A percentile compares a stretch with the other conserved stretches of the same genome.
phyloP scores from a whole-genome alignment of 2,797 vertebrate species.

The Melanotaenia maccullochi region DNA sequence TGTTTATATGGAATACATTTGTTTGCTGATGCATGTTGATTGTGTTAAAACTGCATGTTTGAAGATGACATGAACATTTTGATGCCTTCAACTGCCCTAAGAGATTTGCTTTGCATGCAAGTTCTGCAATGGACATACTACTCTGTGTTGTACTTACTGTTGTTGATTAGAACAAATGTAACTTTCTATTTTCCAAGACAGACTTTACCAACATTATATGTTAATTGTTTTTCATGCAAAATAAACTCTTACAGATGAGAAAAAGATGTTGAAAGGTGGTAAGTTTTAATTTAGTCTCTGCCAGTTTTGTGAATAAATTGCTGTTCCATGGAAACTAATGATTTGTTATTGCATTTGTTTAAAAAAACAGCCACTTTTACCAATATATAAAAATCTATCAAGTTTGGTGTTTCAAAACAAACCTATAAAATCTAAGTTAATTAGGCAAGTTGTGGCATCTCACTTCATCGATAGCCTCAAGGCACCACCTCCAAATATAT shows the following conservation, averaged over 20 bases:
- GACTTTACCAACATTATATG: constrained; percentile 58
- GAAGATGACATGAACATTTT: constrained; percentile 39
- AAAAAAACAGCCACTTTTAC: background rate
- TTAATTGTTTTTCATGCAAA: constrained; percentile 68
- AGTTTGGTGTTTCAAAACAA: background rate
- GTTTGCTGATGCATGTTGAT: constrained; percentile 58
- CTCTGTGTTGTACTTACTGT: constrained; percentile 29
- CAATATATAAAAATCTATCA: too few species aligned
- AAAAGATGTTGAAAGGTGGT: constrained; percentile 32
- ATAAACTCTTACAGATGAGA: constrained; percentile 38
- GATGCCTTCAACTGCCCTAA: constrained; percentile 70
- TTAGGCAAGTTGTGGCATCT: background rate
- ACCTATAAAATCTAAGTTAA: background rate
- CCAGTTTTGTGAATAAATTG: constrained; percentile 73
- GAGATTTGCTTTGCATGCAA: constrained; percentile 76
- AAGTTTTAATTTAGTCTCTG: constrained; percentile 32
- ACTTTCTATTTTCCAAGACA: constrained; percentile 68
- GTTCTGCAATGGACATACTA: constrained; percentile 10
- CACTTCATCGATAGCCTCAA: too few species aligned
- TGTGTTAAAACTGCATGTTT: constrained; percentile 56
- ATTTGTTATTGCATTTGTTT: constrained; percentile 19
- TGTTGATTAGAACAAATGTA: constrained; percentile 37
- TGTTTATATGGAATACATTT: constrained; percentile 7
- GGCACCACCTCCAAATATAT: background rate
- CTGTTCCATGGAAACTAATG: constrained; percentile 51